Conservation (phyloP, 2,113 vertebrate genomes). For the Oncorhynchus keta region DNA sequence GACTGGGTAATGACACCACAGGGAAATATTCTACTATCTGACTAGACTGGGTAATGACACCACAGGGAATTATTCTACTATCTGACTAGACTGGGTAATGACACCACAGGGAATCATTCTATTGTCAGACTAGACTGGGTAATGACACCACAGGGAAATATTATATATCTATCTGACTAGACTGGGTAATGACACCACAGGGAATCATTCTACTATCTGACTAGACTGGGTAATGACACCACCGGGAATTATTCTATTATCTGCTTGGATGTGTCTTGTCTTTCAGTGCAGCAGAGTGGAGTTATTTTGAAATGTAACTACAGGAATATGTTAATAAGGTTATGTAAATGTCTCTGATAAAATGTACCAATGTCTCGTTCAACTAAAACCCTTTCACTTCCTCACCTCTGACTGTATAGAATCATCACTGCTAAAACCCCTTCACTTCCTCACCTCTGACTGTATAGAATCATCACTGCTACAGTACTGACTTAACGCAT, state of each 20-base stretch:
- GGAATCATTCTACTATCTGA: neutral
- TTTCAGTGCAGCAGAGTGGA: neutral
- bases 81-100: no score
- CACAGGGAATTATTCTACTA: no score
- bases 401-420: no score
- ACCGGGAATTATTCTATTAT: neutral
- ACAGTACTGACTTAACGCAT: no score
- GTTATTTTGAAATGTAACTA: neutral
- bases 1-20: no score
- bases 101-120: slow-evolving; percentile 5
- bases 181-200: neutral
- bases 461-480: no score
- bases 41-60: no score
- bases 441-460: no score
- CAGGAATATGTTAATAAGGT: slow-evolving; percentile 4
- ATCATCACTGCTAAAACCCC: no score
- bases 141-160: neutral
- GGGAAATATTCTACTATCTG: no score
- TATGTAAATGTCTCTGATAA: no score
- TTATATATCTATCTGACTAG: no score
- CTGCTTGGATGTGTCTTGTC: neutral
- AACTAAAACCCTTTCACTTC: neutral
- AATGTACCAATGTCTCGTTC: neutral
- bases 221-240: neutral
- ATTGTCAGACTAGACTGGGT: neutral